Conservation (phyloP, 2,113 vertebrate genomes). For the Psilopsiagon aymara region DNA sequence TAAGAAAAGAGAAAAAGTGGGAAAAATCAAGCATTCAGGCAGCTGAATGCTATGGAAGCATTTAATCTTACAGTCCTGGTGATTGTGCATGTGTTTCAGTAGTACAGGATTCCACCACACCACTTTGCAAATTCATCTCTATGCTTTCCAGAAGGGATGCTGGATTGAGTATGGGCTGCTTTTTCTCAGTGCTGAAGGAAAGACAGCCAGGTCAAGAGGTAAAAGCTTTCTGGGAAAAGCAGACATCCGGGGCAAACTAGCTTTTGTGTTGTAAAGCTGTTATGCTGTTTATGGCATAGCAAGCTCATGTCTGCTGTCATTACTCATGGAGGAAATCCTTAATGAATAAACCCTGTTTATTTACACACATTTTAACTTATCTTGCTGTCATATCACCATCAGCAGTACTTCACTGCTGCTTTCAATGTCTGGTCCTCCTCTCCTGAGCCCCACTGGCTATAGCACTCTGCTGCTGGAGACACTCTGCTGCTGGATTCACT, state of each 20-base stretch:
- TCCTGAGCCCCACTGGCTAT: background rate
- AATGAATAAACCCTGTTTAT: background rate
- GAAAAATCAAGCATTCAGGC: background rate
- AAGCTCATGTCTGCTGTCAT: background rate
- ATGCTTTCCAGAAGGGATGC: background rate
- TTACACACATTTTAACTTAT: background rate
- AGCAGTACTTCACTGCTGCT: background rate
- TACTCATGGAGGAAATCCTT: background rate
- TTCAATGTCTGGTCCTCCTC: fast-evolving
- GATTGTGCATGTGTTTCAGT: background rate
- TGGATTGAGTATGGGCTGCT: background rate
- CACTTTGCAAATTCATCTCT: background rate
- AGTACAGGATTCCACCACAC: background rate
- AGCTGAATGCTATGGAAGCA: background rate
- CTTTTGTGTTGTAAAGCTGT: background rate
- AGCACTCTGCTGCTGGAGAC: background rate
- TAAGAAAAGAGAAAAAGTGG: background rate
- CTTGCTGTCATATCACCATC: background rate
- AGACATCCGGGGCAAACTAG: background rate
- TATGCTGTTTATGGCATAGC: background rate
- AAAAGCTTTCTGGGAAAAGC: background rate
- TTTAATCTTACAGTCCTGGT: background rate
- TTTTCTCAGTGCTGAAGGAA: background rate
- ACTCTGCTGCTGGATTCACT: background rate
- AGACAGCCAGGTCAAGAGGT: background rate